Percentiles rank a stretch among this genome's conserved stretches.
Evolutionary conservation across 2,797 vertebrate species (phyloP).

Genomic region (Gorsachius magnificus): DNA sequence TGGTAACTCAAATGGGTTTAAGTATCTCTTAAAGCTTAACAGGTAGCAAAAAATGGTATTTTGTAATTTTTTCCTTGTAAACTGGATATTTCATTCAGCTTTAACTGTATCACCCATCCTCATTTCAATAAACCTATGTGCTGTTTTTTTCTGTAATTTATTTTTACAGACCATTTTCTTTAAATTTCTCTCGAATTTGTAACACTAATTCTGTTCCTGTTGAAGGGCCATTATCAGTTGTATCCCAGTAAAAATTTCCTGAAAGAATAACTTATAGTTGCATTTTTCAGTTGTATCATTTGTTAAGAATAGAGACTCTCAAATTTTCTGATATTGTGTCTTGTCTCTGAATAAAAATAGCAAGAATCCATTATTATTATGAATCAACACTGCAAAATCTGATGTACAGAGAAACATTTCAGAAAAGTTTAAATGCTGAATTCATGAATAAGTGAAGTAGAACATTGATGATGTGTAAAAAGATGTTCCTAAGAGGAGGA

Average conservation of each 20-base stretch:
- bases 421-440: background rate
- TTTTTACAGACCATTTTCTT: background rate
- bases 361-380: background rate
- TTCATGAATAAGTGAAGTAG: background rate
- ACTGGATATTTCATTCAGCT: background rate
- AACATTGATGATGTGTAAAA: background rate
- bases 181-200: background rate
- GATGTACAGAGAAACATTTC: background rate
- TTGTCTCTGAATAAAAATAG: background rate
- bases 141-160: background rate
- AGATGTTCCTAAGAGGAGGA: background rate
- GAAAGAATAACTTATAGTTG: background rate
- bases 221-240: background rate
- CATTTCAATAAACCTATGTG: background rate
- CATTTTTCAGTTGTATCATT: background rate
- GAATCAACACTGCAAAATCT: background rate
- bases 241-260: background rate
- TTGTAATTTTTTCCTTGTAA: background rate
- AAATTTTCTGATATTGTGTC: background rate
- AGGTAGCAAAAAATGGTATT: background rate
- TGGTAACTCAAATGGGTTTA: background rate
- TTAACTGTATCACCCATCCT: background rate
- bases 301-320: background rate
- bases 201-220: background rate
- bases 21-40: background rate